Percentiles rank a stretch among this genome's conserved stretches.
phyloP scores from a whole-genome alignment of 2,888 invertebrate species.

The Phalera bucephala region DNA sequence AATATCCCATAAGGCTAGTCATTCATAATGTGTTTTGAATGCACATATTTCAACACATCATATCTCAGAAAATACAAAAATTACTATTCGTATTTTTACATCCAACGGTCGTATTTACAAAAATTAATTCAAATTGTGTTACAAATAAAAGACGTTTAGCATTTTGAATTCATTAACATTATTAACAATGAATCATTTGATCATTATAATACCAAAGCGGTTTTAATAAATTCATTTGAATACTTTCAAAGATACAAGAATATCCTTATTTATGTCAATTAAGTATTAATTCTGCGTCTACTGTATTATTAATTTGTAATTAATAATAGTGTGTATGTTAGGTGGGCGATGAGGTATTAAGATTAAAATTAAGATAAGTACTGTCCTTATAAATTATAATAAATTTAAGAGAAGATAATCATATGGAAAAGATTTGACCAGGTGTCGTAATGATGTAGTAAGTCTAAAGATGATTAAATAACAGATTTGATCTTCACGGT shows the following conservation, averaged over 20 bases:
- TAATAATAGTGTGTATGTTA: conserved; percentile 2
- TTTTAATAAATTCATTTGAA: conserved; percentile 15
- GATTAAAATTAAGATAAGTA: too few relatives aligned
- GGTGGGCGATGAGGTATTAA: background rate
- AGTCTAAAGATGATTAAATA: too few relatives aligned
- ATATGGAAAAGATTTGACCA: too few relatives aligned
- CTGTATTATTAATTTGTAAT: conserved; percentile 12
- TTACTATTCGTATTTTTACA: conserved; percentile 10
- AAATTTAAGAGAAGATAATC: too few relatives aligned
- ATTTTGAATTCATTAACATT: conserved; percentile 25
- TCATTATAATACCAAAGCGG: conserved; percentile 20
- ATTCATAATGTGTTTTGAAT: conserved; percentile 21
- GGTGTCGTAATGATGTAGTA: too few relatives aligned
- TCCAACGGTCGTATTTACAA: conserved; percentile 3
- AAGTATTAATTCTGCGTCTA: conserved; percentile 23
- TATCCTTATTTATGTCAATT: conserved; percentile 25
- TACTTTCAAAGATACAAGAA: conserved; percentile 16
- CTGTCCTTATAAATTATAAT: too few relatives aligned
- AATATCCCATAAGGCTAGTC: conserved; percentile 11
- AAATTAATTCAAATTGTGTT: conserved; percentile 20
- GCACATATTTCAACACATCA: conserved; percentile 29
- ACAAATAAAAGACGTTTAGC: conserved; percentile 20
- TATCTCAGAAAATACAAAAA: conserved; percentile 15
- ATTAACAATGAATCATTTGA: conserved; percentile 22
- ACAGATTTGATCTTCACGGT: too few relatives aligned